phyloP scores from a whole-genome alignment of 2,888 invertebrate species.

The Labia minor region DNA sequence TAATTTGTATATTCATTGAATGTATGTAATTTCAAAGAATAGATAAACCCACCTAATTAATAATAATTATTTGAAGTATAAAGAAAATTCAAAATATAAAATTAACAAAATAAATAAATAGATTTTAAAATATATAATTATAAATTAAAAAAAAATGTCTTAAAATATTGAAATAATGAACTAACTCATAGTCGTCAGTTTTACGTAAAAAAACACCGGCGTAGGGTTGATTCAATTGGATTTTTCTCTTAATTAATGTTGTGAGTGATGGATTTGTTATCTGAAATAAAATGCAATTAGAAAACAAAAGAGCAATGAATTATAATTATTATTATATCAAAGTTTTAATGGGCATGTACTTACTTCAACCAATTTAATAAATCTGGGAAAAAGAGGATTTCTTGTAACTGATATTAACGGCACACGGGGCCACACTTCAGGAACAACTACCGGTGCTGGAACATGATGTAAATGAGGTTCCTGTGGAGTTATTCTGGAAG shows the following conservation, averaged over 20 bases:
- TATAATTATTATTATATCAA: neutral
- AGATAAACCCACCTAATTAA: too few relatives aligned
- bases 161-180: too few relatives aligned
- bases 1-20: too few relatives aligned
- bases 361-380: conserved; percentile 94
- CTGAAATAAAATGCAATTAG: conserved; percentile 39
- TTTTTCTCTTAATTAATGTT: conserved; percentile 82
- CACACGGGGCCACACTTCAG: conserved; percentile 92
- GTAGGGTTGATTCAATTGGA: conserved; percentile 92
- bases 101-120: too few relatives aligned
- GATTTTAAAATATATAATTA: too few relatives aligned
- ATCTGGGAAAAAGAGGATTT: conserved; percentile 94
- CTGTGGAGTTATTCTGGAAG: neutral
- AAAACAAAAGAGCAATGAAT: conserved; percentile 18
- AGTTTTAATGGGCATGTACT: conserved; percentile 24
- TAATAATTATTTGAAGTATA: too few relatives aligned
- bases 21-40: too few relatives aligned
- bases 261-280: conserved; percentile 77
- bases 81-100: too few relatives aligned
- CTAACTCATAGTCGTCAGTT: conserved; percentile 57
- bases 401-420: conserved; percentile 89
- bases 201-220: conserved; percentile 93
- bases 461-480: conserved; percentile 32
- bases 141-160: too few relatives aligned
- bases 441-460: conserved; percentile 84